phyloP scores from a whole-genome alignment of 2,888 invertebrate species.

The Lutraria lutraria region DNA sequence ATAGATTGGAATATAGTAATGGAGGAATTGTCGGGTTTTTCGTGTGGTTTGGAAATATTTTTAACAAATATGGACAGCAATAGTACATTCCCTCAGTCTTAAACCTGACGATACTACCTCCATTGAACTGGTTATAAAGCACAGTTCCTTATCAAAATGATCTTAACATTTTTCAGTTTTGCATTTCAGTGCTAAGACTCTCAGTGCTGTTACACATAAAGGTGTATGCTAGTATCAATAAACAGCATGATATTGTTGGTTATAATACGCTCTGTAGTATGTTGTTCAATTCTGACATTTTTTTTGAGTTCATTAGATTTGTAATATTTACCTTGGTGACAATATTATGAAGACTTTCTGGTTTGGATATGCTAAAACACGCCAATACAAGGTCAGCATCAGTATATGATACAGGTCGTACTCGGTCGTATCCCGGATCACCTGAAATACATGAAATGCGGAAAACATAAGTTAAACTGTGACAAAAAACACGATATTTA shows the following conservation, averaged over 20 bases:
- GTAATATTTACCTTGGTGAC: constrained; percentile 77
- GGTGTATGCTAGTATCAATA: no score
- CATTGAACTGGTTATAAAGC: no score
- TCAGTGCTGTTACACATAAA: no score
- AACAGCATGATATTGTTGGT: no score
- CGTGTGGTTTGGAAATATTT: background rate
- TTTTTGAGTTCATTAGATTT: background rate
- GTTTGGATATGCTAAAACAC: constrained; percentile 82
- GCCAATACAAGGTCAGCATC: constrained; percentile 81
- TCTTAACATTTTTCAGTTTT: no score
- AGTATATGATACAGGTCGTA: constrained; percentile 81
- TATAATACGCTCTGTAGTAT: no score
- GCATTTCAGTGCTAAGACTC: no score
- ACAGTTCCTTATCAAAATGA: no score
- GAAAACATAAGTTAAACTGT: background rate
- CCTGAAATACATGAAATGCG: constrained; percentile 72
- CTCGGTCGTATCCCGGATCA: constrained; percentile 81
- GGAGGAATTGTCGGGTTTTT: background rate
- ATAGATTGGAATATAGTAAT: background rate
- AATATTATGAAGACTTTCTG: constrained; percentile 80
- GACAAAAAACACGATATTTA: background rate
- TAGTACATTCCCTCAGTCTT: no score
- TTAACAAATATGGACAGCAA: background rate
- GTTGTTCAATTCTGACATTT: no score
- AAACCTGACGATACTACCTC: no score